phyloP scores from a whole-genome alignment of 2,888 invertebrate genomes.

The Eupithecia subumbrata region DNA sequence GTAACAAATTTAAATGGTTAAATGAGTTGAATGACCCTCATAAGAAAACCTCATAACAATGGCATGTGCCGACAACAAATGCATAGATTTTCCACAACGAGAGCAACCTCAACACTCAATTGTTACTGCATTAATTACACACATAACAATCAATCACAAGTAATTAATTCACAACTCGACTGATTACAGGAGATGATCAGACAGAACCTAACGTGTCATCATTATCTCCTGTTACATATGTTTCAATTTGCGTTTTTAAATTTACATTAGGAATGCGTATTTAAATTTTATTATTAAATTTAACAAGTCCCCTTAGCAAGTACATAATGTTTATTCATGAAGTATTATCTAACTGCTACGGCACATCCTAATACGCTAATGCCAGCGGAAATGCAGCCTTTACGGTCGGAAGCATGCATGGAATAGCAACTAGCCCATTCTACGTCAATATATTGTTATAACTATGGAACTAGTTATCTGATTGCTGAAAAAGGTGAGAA shows the following conservation, averaged over 20 bases:
- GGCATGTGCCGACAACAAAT: constrained; percentile 39
- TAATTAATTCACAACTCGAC: background rate
- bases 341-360: constrained; percentile 71
- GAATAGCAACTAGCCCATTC: constrained; percentile 62
- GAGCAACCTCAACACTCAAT: constrained; percentile 56
- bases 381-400: constrained; percentile 73
- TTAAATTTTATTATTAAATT: background rate
- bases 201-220: background rate
- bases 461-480: constrained; percentile 17
- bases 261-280: background rate
- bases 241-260: background rate
- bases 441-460: constrained; percentile 60
- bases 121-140: background rate
- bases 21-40: constrained; percentile 3
- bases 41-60: constrained; percentile 15
- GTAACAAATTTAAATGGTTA: no score
- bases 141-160: background rate
- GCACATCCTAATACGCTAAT: constrained; percentile 63
- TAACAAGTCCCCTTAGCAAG: constrained; percentile 1
- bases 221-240: background rate
- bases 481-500: constrained; percentile 36
- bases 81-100: constrained; percentile 50
- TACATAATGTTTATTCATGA: constrained; percentile 61
- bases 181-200: background rate
- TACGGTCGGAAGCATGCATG: constrained; percentile 63